Evolutionary conservation across 2,888 invertebrate genomes (phyloP).

Genomic region (Troides oblongomaculatus): DNA sequence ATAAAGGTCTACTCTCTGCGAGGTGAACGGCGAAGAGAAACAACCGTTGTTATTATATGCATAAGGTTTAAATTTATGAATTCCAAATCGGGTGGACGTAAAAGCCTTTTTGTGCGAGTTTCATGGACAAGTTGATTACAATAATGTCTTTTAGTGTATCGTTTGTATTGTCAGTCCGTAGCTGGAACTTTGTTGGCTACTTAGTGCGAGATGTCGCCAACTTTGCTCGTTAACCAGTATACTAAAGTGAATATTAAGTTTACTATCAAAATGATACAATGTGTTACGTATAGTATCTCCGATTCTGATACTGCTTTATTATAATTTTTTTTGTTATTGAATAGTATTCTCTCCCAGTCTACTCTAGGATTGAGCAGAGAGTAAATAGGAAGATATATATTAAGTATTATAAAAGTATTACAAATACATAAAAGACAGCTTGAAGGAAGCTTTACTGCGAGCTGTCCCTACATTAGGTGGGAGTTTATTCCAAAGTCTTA

Average conservation of each 20-base stretch:
- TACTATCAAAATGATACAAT: no score
- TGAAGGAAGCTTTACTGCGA: no score
- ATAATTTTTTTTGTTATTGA: no score
- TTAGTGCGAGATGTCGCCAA: not conserved
- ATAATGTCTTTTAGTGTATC: conserved; percentile 20
- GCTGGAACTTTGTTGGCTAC: not conserved
- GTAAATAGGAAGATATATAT: no score
- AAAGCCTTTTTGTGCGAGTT: conserved; percentile 8
- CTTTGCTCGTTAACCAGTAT: not conserved
- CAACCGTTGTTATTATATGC: not conserved
- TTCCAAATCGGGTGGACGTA: not conserved
- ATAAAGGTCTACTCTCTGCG: conserved; percentile 12
- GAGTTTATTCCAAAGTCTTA: no score
- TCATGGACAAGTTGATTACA: conserved; percentile 22
- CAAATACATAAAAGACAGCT: no score
- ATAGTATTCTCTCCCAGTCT: no score
- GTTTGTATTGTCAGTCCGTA: conserved; percentile 8
- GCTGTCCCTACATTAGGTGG: no score
- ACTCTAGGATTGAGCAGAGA: no score
- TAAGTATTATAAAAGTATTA: no score
- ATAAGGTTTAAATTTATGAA: conserved; percentile 10
- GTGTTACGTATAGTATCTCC: no score
- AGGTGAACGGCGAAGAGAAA: not conserved
- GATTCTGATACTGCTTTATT: no score
- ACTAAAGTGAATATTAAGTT: not conserved